phyloP scores from a whole-genome alignment of 1,140 invertebrate species.

The Lordiphosa stackelbergi region DNA sequence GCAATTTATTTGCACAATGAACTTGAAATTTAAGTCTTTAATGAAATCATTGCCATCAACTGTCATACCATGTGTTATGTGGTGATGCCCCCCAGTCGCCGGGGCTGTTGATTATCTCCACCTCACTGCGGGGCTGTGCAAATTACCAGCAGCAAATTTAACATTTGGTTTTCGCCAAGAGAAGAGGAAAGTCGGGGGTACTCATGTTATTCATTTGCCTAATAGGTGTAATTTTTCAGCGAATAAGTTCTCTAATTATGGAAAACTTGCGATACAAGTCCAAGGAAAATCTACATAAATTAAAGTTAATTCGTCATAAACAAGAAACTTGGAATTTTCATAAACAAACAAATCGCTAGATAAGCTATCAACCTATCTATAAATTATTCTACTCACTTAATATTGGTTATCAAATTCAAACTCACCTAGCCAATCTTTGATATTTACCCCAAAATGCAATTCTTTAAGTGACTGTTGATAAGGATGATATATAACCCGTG shows the following conservation, averaged over 20 bases:
- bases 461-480: background rate
- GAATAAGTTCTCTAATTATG: background rate
- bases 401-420: background rate
- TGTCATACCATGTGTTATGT: slow-evolving; percentile 32
- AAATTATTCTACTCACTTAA: background rate
- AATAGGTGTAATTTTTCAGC: slow-evolving; percentile 27
- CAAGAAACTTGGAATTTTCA: too few relatives aligned
- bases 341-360: too few relatives aligned
- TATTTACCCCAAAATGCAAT: background rate
- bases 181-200: too few relatives aligned
- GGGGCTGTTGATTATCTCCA: slow-evolving; percentile 6
- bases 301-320: too few relatives aligned
- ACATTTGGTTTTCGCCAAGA: slow-evolving; percentile 14
- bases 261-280: too few relatives aligned
- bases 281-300: too few relatives aligned
- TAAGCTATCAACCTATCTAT: slow-evolving; percentile 4
- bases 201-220: slow-evolving; percentile 13
- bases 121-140: slow-evolving; percentile 8
- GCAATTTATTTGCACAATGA: slow-evolving; percentile 36
- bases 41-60: slow-evolving; percentile 66
- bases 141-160: slow-evolving; percentile 39
- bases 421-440: too few relatives aligned
- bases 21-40: slow-evolving; percentile 73
- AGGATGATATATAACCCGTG: too few relatives aligned
- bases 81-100: background rate